phyloP scores from a whole-genome alignment of 2,888 invertebrate genomes.

The Epirrhoe tristata region DNA sequence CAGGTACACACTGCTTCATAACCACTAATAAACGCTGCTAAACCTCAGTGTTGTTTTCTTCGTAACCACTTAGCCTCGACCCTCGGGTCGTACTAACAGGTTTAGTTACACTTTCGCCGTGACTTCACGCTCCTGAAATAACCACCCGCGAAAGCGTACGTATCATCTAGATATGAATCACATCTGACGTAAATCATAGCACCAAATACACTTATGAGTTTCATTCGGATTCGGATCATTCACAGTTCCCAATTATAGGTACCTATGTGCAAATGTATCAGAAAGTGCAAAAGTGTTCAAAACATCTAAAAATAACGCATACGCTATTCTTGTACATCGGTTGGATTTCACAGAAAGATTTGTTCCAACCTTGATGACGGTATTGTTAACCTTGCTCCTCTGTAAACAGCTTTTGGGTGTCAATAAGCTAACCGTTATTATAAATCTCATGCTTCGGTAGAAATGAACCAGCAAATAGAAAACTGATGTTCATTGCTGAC shows the following conservation, averaged over 20 bases:
- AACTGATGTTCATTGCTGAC: constrained; percentile 13
- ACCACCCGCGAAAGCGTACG: constrained; percentile 47
- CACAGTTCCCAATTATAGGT: not conserved
- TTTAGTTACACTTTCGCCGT: constrained; percentile 74
- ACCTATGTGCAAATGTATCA: constrained; percentile 18
- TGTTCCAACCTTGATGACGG: constrained; percentile 80
- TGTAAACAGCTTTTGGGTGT: constrained; percentile 69
- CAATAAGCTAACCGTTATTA: constrained; percentile 56
- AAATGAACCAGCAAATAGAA: not conserved
- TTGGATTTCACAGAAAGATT: constrained; percentile 66
- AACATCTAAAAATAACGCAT: constrained; percentile 51
- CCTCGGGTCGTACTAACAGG: constrained; percentile 73
- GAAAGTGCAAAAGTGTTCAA: constrained; percentile 31
- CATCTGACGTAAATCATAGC: constrained; percentile 21
- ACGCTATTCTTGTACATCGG: constrained; percentile 64
- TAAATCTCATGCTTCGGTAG: constrained; percentile 43
- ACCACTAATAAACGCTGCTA: constrained; percentile 79
- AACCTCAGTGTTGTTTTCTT: constrained; percentile 61
- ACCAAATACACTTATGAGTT: constrained; percentile 1
- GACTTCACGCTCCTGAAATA: constrained; percentile 80
- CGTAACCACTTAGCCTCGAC: constrained; percentile 68
- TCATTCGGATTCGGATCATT: constrained; percentile 9
- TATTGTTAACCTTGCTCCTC: constrained; percentile 77
- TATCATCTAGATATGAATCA: constrained; percentile 29
- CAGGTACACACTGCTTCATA: constrained; percentile 78